Base-by-base conservation (phyloP, 2,113 vertebrate species). In the Circaetus gallicus region DNA sequence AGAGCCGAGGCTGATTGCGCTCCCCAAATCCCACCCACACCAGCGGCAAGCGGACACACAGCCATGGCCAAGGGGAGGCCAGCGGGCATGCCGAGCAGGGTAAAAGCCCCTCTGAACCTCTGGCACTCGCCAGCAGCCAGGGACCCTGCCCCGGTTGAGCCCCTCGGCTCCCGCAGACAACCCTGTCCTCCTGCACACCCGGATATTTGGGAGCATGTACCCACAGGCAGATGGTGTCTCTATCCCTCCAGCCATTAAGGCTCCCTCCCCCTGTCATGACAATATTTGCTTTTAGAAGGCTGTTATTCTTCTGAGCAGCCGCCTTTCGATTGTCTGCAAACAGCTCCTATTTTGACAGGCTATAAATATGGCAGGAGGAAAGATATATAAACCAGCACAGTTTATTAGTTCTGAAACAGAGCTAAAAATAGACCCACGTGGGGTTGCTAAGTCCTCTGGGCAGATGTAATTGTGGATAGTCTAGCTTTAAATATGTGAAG, bases 401-500 rank as follows among this genome's bases (percentile, higher is more conserved):
- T 66, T 87, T 93, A 91, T 86, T 86, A 82, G 82, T 76, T 71
- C 92, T 78, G 86, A 95, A 80, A 82, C 70, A 36, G 45, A 47
- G 80, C 90, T 97, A 97, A 96, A 96, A 96, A 96, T 89, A 96
- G 86, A 77, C 59, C 58, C 90, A 90, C 28, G 69, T 58, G 85
- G 89, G 84, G 77, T 58, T 80, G 69, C 58, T 67, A 73, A 86
- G 36, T 86, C 92, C 90, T 87, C 94, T 85, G 94, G 95, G 95
- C 97, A 97, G 95, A 97, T 95, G 95, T 95, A 96, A 82, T 69
- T 91, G 91, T 89, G 94, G 92, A 92, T 97, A 96, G 96, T 96
- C 92, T 93, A 59, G 91, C 77, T 89, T 92, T 89, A 96, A 93
- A 91, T 78, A 87, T 4, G 70, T 8, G 58, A 76, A 55, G 79